Evolutionary conservation across 2,113 vertebrate genomes (phyloP).

Genomic region (Nanorana parkeri): DNA sequence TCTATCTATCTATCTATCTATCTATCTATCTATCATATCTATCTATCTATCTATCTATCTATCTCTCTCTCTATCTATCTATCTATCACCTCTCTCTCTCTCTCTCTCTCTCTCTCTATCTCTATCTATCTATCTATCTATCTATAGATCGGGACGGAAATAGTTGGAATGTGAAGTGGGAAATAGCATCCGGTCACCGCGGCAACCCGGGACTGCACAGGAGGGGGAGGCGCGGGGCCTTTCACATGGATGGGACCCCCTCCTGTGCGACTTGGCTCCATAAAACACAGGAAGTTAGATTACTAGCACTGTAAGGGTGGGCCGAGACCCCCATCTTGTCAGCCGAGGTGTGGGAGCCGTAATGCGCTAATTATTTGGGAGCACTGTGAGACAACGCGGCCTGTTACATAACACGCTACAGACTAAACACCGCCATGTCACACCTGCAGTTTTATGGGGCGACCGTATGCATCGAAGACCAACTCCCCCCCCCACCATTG

Average conservation of each 20-base stretch:
- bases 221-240: conserved; percentile 59
- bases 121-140: too few species aligned
- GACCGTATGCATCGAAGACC: conserved; percentile 60
- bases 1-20: too few species aligned
- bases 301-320: conserved; percentile 84
- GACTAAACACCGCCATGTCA: conserved; percentile 87
- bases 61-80: too few species aligned
- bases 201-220: conserved; percentile 67
- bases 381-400: conserved; percentile 72
- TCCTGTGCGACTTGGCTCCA: conserved; percentile 74
- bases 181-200: conserved; percentile 76
- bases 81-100: too few species aligned
- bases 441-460: conserved; percentile 83
- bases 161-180: conserved; percentile 62
- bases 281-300: conserved; percentile 87
- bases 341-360: conserved; percentile 81
- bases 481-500: conserved; percentile 56
- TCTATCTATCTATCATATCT: too few species aligned
- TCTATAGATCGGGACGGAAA: too few species aligned
- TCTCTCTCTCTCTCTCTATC: too few species aligned
- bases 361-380: conserved; percentile 86
- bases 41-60: too few species aligned
- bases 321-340: conserved; percentile 74
- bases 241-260: conserved; percentile 69
- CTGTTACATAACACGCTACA: conserved; percentile 80